These are phyloP conservation scores for Lampris megalopsis DNA, from an alignment of 2,113 vertebrate genomes.

Conservation along the genomic window DNA sequence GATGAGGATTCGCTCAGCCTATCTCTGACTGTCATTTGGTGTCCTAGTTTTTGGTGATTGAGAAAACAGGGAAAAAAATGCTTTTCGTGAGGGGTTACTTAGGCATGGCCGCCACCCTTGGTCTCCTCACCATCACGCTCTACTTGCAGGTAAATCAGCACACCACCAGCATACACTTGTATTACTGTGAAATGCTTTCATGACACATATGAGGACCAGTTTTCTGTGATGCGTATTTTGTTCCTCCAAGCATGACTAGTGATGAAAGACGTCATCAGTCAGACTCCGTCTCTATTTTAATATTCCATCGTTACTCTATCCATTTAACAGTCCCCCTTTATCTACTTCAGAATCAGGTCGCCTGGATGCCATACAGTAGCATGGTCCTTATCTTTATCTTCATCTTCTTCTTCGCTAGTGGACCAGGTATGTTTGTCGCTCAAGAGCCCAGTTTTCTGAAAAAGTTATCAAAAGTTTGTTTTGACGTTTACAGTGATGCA, in stretches of 20 bases:
- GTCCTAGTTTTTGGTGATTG: conserved; percentile 82
- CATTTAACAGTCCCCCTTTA: not conserved
- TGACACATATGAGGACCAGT: not conserved
- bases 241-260: not conserved
- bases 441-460: not conserved
- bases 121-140: conserved; percentile 82
- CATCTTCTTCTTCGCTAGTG: conserved; percentile 81
- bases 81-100: conserved; percentile 79
- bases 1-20: conserved; percentile 4
- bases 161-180: not conserved
- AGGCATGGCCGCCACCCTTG: conserved; percentile 75
- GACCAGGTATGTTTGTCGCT: conserved; percentile 79
- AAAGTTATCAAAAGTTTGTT: not conserved
- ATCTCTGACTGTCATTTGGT: conserved; percentile 7
- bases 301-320: conserved; percentile 13
- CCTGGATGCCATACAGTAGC: conserved; percentile 87
- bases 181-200: not conserved
- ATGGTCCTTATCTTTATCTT: conserved; percentile 84
- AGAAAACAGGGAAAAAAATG: conserved; percentile 76
- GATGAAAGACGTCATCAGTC: not conserved
- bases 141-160: conserved; percentile 80
- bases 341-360: conserved; percentile 67
- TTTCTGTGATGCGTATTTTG: not conserved
- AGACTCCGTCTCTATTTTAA: conserved; percentile 5
- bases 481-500: not conserved